Base-by-base conservation (phyloP, 2,113 vertebrate genomes). In the Dascyllus trimaculatus region DNA sequence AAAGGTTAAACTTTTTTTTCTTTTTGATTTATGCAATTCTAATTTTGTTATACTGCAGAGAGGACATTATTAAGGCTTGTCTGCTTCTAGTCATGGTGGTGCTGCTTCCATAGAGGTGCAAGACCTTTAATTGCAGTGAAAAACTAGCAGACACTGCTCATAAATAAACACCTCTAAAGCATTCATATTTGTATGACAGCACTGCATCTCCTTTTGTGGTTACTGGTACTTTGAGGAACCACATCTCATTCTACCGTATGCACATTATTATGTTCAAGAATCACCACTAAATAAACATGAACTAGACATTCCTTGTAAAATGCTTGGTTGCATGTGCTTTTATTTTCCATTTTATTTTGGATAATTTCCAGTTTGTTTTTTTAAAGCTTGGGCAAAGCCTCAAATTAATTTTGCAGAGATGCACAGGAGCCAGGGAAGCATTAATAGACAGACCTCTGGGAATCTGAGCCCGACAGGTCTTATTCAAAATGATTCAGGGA, bases 401-500 rank as follows among this genome's bases (percentile, higher is more conserved):
- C 45, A 72, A 51, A 81, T 85, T 81, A n/a, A 81, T 82, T 72
- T 86, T 76, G 70, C 58, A 76, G 32, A 79, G 59, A 82, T 69
- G 56, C 9, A 62, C 61, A 59, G 46, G 65, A 71, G 66, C 56
- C 59, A 51, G 59, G 60, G 61, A 65, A 68, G 75, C 76, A 84
- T 78, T 81, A 84, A 53, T 46, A 64, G 45, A 53, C 19, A 77
- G 73, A 82, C 81, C 72, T 79, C 59, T 71, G 75, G 73, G 84
- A 87, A 67, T 80, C 19, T 46, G 57, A 66, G 43, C 48, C 71
- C 80, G 54, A 64, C 40, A 64, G 65, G 51, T 78, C 61, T 85
- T 63, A 81, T 88, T 86, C 58, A 77, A 77, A 88, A 82, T 82
- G 60, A 90, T 82, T 85, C 59, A 53, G 66, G 61, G 45, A 67